phyloP scores from a whole-genome alignment of 2,888 invertebrate genomes.

The Griposia aprilina region DNA sequence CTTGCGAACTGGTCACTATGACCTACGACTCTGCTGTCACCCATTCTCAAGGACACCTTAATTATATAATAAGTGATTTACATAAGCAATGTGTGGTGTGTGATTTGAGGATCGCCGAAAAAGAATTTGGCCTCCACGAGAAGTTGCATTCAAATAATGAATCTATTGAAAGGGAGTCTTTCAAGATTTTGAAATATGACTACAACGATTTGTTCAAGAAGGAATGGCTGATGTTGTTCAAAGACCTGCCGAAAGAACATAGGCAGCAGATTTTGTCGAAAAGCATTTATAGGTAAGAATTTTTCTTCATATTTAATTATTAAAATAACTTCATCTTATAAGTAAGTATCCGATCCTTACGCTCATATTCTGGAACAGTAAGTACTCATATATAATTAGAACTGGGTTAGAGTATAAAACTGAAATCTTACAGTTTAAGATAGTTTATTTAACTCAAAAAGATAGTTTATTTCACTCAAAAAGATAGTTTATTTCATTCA shows the following conservation, averaged over 20 bases:
- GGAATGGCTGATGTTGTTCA: constrained; percentile 75
- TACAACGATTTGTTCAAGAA: constrained; percentile 68
- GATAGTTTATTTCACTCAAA: no score
- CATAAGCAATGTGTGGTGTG: constrained; percentile 73
- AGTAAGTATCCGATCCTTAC: no score
- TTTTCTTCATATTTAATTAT: no score
- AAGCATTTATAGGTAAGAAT: constrained; percentile 64
- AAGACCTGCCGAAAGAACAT: constrained; percentile 60
- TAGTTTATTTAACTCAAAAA: no score
- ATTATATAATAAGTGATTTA: constrained; percentile 57
- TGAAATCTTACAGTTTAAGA: no score
- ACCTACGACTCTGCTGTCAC: constrained; percentile 77
- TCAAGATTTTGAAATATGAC: constrained; percentile 74
- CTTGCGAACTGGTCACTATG: constrained; percentile 73
- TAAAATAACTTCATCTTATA: no score
- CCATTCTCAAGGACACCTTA: constrained; percentile 78
- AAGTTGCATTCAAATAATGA: constrained; percentile 68
- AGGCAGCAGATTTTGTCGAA: constrained; percentile 53
- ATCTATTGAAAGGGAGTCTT: constrained; percentile 60
- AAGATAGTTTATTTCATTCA: no score
- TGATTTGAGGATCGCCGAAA: constrained; percentile 72
- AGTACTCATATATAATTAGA: no score
- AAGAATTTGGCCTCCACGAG: constrained; percentile 70
- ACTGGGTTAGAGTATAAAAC: no score
- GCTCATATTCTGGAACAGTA: no score